Evolutionary conservation across 53 echinoderm and acorn worm genomes (phyloP).

Genomic region (Hippasteria phrygiana): DNA sequence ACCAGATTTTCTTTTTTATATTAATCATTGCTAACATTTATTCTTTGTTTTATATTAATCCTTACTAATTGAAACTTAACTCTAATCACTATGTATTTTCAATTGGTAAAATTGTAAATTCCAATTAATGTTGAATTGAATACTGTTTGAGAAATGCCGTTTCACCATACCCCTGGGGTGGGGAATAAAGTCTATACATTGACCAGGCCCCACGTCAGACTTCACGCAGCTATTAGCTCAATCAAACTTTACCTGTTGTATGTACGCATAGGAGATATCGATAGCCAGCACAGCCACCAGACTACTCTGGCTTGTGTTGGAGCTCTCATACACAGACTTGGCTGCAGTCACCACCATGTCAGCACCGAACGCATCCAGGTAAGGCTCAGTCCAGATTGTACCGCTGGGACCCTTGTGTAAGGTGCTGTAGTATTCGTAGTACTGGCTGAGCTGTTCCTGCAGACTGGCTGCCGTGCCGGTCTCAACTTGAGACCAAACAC

Average conservation of each 20-base stretch:
- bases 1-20: no score
- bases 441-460: conserved; percentile 66
- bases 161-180: no score
- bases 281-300: conserved; percentile 58
- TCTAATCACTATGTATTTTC: no score
- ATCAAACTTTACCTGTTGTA: background rate
- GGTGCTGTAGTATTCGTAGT: conserved; percentile 68
- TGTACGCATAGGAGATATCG: conserved; percentile 60
- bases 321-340: conserved; percentile 47
- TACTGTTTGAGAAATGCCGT: no score
- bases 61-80: no score
- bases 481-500: conserved; percentile 50
- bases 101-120: no score
- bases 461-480: conserved; percentile 28
- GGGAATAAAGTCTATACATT: no score
- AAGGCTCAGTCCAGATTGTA: conserved; percentile 60
- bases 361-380: conserved; percentile 67
- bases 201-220: background rate
- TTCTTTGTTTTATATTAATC: no score
- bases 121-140: no score
- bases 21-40: no score
- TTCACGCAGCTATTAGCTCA: background rate
- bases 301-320: conserved; percentile 37
- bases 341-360: conserved; percentile 61
- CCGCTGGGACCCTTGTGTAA: conserved; percentile 57